Conservation (phyloP, 2,797 vertebrate genomes). For the Peromyscus nudipes region DNA sequence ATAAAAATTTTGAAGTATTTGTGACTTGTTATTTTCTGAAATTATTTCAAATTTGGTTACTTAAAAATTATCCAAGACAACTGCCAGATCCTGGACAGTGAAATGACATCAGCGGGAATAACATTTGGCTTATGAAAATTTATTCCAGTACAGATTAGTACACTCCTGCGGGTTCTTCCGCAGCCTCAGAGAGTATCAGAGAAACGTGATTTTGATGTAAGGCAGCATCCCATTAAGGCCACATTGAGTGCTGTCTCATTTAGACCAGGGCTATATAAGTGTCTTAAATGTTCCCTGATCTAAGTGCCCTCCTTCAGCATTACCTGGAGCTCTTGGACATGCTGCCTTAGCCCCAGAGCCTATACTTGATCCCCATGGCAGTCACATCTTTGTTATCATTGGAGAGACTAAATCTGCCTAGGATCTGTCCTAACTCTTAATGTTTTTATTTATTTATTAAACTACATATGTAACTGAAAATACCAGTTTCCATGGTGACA, state of each 20-base stretch:
- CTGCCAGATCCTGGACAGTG: constrained; percentile 35
- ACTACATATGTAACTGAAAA: constrained; percentile 29
- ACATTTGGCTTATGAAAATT: not conserved
- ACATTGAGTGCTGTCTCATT: not conserved
- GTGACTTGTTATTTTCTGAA: constrained; percentile 52
- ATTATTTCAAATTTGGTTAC: constrained; percentile 56
- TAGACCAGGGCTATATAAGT: not conserved
- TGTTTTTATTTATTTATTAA: constrained; percentile 33
- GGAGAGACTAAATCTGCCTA: not conserved
- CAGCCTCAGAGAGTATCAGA: not conserved
- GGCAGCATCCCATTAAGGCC: not conserved
- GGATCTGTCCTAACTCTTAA: constrained; percentile 16
- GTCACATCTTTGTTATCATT: not conserved
- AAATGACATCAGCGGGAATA: constrained; percentile 53
- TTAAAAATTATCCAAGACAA: constrained; percentile 61
- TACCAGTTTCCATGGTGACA: not conserved
- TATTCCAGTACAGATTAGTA: not conserved
- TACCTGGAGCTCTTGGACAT: not conserved
- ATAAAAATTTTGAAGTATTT: constrained; percentile 44
- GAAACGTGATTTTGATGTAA: not conserved
- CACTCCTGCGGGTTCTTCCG: not conserved
- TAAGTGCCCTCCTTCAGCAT: not conserved
- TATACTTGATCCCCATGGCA: not conserved
- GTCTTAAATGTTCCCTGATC: not conserved
- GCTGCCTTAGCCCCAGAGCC: not conserved